Evolutionary conservation across 2,888 invertebrate species (phyloP).

Genomic region (Cephus pulcher): DNA sequence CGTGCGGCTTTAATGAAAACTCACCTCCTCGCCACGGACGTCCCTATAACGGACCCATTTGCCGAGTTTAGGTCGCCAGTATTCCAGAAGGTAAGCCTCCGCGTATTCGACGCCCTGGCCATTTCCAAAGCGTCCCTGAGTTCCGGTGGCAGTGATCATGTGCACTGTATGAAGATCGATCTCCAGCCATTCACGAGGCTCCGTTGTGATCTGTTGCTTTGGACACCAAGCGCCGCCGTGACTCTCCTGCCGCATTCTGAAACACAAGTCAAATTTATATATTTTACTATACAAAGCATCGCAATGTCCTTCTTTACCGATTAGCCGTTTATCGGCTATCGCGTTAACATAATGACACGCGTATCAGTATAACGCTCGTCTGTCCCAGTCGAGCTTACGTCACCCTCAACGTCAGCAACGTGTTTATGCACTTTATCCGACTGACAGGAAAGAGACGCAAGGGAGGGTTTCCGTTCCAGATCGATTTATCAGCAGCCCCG

Average conservation of each 20-base stretch:
- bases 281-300: neutral
- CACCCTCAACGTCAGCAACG: neutral
- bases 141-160: constrained; percentile 83
- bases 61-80: constrained; percentile 82
- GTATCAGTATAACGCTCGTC: neutral
- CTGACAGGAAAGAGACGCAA: neutral
- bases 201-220: constrained; percentile 81
- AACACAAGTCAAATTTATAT: constrained; percentile 34
- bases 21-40: constrained; percentile 82
- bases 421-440: neutral
- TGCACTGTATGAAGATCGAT: constrained; percentile 82
- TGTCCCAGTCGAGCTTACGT: neutral
- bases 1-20: constrained; percentile 26
- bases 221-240: constrained; percentile 96
- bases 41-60: constrained; percentile 87
- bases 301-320: neutral
- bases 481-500: neutral
- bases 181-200: constrained; percentile 83
- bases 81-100: constrained; percentile 85
- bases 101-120: constrained; percentile 90
- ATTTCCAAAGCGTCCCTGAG: constrained; percentile 93
- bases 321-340: neutral
- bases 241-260: constrained; percentile 83
- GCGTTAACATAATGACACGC: neutral
- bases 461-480: neutral